Evolutionary conservation across 2,888 invertebrate species (phyloP).

Genomic region (Drosophila lutescens): DNA sequence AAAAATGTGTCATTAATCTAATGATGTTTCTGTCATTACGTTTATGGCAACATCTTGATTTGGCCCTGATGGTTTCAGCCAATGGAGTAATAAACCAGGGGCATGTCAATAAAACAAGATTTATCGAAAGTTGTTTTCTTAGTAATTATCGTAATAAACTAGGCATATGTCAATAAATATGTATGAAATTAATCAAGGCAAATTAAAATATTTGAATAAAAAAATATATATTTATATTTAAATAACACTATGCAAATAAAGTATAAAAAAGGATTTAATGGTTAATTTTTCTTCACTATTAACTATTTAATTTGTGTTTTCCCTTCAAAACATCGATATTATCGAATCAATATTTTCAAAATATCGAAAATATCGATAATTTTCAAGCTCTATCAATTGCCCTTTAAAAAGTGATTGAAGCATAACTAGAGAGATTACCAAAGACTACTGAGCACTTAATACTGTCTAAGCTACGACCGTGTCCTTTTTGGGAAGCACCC

Average conservation of each 20-base stretch:
- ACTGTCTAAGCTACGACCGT: neutral
- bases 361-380: too few relatives aligned
- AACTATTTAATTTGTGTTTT: too few relatives aligned
- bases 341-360: too few relatives aligned
- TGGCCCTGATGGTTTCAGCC: neutral
- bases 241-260: too few relatives aligned
- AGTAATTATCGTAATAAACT: neutral
- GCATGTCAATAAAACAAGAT: conserved; percentile 2
- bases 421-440: neutral
- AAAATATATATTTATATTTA: too few relatives aligned
- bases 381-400: neutral
- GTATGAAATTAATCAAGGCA: neutral
- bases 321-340: too few relatives aligned
- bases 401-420: neutral
- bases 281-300: too few relatives aligned
- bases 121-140: too few relatives aligned
- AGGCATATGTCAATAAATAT: neutral
- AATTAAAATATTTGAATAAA: neutral
- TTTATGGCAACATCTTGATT: conserved; percentile 28
- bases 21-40: conserved; percentile 15
- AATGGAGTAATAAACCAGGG: conserved; percentile 8
- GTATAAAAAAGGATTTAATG: too few relatives aligned
- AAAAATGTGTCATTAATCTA: conserved; percentile 23
- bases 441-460: neutral
- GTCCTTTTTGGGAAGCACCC: neutral